phyloP scores from a whole-genome alignment of 2,797 vertebrate genomes.

The Chloroceryle inda region DNA sequence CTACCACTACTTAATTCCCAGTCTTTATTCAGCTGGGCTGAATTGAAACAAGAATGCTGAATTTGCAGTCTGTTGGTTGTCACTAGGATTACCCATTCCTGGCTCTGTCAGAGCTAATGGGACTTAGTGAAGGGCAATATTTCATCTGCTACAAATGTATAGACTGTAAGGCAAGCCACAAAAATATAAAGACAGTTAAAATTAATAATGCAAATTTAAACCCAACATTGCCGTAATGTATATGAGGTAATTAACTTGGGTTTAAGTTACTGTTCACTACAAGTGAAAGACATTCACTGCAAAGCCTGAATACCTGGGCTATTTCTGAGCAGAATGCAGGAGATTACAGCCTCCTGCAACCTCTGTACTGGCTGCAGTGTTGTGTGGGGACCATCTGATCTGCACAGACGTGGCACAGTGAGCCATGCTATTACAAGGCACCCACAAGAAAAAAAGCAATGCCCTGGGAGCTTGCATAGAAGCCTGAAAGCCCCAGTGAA shows the following conservation, averaged over 20 bases:
- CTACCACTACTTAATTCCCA: neutral
- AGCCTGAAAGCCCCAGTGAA: neutral
- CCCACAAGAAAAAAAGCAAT: rapidly evolving
- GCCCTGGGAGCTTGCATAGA: neutral
- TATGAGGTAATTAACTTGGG: neutral
- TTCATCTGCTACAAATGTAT: neutral
- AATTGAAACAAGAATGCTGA: neutral
- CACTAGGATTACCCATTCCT: neutral
- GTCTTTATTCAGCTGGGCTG: rapidly evolving
- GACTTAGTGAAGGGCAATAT: neutral
- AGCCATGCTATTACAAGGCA: neutral
- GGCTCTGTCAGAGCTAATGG: neutral
- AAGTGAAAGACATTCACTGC: neutral
- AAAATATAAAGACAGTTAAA: neutral
- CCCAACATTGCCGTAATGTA: neutral
- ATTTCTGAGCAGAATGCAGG: neutral
- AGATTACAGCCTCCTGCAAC: neutral
- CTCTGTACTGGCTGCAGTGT: neutral
- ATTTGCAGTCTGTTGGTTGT: neutral
- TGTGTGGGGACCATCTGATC: neutral
- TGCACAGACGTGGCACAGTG: neutral
- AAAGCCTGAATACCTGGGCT: neutral
- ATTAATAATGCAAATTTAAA: neutral
- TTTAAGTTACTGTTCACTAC: neutral
- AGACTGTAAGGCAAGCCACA: neutral